These are phyloP conservation scores for Eulemur macaco DNA, from an alignment of 2,113 vertebrate genomes.

Conservation along the genomic window DNA sequence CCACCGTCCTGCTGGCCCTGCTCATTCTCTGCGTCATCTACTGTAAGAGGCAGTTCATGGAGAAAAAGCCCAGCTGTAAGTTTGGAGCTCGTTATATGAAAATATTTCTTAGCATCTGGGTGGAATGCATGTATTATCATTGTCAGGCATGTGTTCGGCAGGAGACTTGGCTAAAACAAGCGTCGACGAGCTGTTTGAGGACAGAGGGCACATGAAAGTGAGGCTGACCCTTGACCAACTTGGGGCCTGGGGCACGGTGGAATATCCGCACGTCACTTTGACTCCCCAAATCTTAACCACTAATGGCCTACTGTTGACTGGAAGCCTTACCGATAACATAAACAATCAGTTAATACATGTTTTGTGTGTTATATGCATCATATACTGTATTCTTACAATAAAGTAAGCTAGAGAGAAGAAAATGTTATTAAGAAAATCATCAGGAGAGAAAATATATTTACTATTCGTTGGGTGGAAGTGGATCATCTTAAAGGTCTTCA, in stretches of 20 bases:
- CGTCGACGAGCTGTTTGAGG: neutral
- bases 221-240: neutral
- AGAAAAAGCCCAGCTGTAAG: conserved; percentile 96
- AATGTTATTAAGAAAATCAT: neutral
- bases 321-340: neutral
- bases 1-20: conserved; percentile 94
- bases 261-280: neutral
- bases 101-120: neutral
- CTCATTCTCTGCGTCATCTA: conserved; percentile 97
- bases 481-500: neutral
- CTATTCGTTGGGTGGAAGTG: neutral
- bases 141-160: rapidly evolving
- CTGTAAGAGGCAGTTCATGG: conserved; percentile 97
- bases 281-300: neutral
- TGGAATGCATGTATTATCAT: neutral
- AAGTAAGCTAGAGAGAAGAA: neutral
- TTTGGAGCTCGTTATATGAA: neutral
- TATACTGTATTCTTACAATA: neutral
- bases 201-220: neutral
- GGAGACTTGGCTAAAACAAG: neutral
- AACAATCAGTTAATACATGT: neutral
- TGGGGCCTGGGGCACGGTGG: neutral
- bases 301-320: neutral
- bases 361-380: neutral
- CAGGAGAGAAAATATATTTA: neutral